Base-by-base conservation (phyloP, 2,888 invertebrate species). In the Tubulanus polymorphus region DNA sequence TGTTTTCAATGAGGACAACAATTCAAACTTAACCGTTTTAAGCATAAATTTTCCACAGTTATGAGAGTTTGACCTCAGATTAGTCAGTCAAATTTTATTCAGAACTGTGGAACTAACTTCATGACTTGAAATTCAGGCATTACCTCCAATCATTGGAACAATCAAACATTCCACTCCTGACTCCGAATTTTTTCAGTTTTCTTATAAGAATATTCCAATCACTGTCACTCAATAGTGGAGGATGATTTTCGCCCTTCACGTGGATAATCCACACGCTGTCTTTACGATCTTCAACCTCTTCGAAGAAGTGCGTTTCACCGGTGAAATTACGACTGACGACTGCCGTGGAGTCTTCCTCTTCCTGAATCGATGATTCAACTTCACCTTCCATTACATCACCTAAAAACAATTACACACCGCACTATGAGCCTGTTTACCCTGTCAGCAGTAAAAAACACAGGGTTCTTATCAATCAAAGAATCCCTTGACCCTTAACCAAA, bases 201-300 rank as follows among this genome's bases (percentile, higher is more conserved):
- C 73, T 71, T 20, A 74, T 67, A 8, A 83, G 71, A 27, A 70
- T 59, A 35, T 72, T 72, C 83, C 83, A 83, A 53, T 73, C 71
- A 10, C 57, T 53, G 26, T 70, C 67, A 5, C 63, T 56, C 2
- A 65, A 56, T 20, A 65, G 48, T 3, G 56, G 51, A 1, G 61
- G 49, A 25, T 55, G 56, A 46, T 15, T 28, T 54, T 69, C 35
- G 54, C 74, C 70, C 18, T 78, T 66, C 1, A 83, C 80, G 66
- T 82, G 81, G 1, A 83, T 80, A 37, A 83, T 66, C 83, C 83
- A 83, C 10, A 81, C 80, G 63, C 81, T 81, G 69, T 83, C 83
- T 66, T 83, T 82, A 25, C 81, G 80, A 65, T 83, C 83, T 63
- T 83, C 82, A 5, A 83, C 82, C 69, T 79, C 74, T 61, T 80